Percentiles rank a stretch among this genome's conserved stretches.
Evolutionary conservation across 1,140 invertebrate genomes (phyloP).

Genomic region (Drosophila bipectinata): DNA sequence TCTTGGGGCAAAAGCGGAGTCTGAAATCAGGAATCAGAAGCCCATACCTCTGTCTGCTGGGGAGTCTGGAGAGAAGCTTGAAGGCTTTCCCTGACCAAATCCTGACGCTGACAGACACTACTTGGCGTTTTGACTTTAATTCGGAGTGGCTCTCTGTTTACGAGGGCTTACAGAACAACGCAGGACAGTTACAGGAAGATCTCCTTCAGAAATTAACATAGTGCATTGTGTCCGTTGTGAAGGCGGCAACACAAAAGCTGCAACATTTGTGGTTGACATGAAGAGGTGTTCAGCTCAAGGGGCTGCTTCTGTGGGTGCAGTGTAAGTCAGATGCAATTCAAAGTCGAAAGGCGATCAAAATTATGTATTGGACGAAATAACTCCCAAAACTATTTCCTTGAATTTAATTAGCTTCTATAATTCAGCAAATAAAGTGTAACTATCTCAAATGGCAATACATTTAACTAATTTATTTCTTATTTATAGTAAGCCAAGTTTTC

Average conservation of each 20-base stretch:
- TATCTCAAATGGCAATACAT: slow-evolving; percentile 7
- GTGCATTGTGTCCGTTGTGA: slow-evolving; percentile 37
- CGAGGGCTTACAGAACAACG: slow-evolving; percentile 20
- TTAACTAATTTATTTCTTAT: slow-evolving; percentile 38
- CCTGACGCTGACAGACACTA: slow-evolving; percentile 56
- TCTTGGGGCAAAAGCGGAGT: neutral
- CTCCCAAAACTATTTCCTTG: neutral
- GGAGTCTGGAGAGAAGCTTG: slow-evolving; percentile 16
- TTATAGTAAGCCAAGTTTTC: slow-evolving; percentile 40
- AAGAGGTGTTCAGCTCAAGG: slow-evolving; percentile 28
- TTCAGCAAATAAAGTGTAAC: neutral
- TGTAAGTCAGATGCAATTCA: slow-evolving; percentile 11
- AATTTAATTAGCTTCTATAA: neutral
- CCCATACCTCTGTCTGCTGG: neutral
- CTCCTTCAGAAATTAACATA: slow-evolving; percentile 33
- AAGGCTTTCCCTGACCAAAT: slow-evolving; percentile 31
- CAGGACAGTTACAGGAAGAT: slow-evolving; percentile 31
- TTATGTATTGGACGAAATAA: neutral
- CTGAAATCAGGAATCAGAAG: neutral
- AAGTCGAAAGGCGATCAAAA: slow-evolving; percentile 1
- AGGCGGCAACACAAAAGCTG: slow-evolving; percentile 22
- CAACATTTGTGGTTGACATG: slow-evolving; percentile 44
- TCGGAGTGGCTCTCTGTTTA: slow-evolving; percentile 51
- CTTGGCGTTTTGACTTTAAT: slow-evolving; percentile 63
- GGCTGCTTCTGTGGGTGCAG: slow-evolving; percentile 6